phyloP scores from a whole-genome alignment of 2,113 vertebrate genomes.

The Raja brachyura region DNA sequence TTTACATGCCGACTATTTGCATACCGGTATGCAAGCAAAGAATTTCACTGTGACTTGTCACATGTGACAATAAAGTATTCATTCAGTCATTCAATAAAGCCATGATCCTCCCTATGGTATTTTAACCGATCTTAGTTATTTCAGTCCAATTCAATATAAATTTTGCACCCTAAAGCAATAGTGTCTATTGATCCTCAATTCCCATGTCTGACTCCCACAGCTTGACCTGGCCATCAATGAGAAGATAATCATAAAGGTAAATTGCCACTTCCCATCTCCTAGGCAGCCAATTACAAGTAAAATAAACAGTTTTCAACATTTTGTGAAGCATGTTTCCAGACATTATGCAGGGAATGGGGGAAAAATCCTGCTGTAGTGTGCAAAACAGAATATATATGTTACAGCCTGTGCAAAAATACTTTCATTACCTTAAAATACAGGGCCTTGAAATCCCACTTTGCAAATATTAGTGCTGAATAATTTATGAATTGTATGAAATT shows the following conservation, averaged over 20 bases:
- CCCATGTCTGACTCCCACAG: background rate
- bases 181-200: background rate
- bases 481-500: slow-evolving; percentile 11
- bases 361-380: background rate
- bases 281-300: background rate
- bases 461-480: slow-evolving; percentile 8
- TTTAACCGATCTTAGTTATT: background rate
- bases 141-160: too few species aligned
- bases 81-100: background rate
- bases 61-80: too few species aligned
- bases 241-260: background rate
- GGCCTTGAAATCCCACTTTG: background rate
- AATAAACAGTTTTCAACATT: background rate
- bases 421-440: background rate
- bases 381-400: background rate
- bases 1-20: too few species aligned
- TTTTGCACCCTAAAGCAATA: background rate
- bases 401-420: background rate
- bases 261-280: background rate
- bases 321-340: background rate
- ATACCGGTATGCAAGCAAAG: too few species aligned
- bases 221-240: background rate
- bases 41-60: too few species aligned
- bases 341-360: background rate
- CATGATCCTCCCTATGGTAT: background rate